phyloP scores from a whole-genome alignment of 2,888 invertebrate species.

The Noctua janthe region DNA sequence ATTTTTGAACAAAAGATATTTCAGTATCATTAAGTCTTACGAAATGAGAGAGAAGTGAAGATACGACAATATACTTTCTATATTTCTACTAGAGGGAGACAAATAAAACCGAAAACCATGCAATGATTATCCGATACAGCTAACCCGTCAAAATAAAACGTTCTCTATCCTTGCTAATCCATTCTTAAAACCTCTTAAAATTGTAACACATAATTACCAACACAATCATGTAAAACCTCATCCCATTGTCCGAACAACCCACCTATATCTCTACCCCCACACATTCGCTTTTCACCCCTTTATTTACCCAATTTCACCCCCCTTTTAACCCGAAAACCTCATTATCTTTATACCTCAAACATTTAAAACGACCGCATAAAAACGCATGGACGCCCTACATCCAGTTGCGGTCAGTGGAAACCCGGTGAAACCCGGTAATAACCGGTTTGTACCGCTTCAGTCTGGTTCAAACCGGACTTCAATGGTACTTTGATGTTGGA shows the following conservation, averaged over 20 bases:
- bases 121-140: slow-evolving; percentile 13
- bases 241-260: slow-evolving; percentile 14
- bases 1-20: neutral
- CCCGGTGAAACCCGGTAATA: slow-evolving; percentile 79
- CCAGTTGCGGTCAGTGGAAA: slow-evolving; percentile 69
- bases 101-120: slow-evolving; percentile 2
- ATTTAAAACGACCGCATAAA: slow-evolving; percentile 70
- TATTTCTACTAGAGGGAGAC: neutral
- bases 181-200: neutral
- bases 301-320: slow-evolving; percentile 61
- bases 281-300: slow-evolving; percentile 49
- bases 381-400: slow-evolving; percentile 70
- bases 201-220: slow-evolving; percentile 38
- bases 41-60: neutral
- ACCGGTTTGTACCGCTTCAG: slow-evolving; percentile 67
- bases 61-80: neutral
- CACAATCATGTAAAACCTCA: slow-evolving; percentile 37
- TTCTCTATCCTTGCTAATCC: neutral
- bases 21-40: neutral
- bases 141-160: neutral
- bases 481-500: slow-evolving; percentile 75
- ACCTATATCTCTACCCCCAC: slow-evolving; percentile 20
- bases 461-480: slow-evolving; percentile 67
- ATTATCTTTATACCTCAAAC: slow-evolving; percentile 64
- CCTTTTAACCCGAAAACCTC: slow-evolving; percentile 53